Conservation (phyloP, 1,140 invertebrate genomes). For the Zophobas atratus region DNA sequence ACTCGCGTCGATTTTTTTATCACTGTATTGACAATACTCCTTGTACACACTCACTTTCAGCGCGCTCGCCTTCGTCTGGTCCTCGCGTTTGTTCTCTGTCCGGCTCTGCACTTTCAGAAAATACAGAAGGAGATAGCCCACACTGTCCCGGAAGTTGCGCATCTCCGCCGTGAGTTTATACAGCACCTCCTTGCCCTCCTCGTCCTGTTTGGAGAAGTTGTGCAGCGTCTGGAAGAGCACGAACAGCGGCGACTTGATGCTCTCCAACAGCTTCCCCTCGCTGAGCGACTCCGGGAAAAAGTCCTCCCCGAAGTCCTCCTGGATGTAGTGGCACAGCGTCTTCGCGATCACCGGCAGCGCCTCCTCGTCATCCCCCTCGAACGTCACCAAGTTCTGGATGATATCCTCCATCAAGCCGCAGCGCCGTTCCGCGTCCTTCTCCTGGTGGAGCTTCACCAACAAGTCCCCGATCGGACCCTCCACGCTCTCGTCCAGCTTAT, state of each 20-base stretch:
- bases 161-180: slow-evolving; percentile 84
- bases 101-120: slow-evolving; percentile 85
- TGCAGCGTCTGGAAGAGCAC: slow-evolving; percentile 82
- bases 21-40: slow-evolving; percentile 87
- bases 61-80: slow-evolving; percentile 75
- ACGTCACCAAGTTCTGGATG: slow-evolving; percentile 75
- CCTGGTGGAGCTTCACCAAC: slow-evolving; percentile 70
- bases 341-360: slow-evolving; percentile 70
- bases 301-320: slow-evolving; percentile 69
- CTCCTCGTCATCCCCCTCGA: slow-evolving; percentile 70
- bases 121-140: slow-evolving; percentile 91
- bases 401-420: slow-evolving; percentile 82
- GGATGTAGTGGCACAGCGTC: slow-evolving; percentile 71
- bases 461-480: slow-evolving; percentile 62
- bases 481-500: slow-evolving; percentile 67
- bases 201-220: slow-evolving; percentile 83
- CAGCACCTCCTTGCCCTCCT: slow-evolving; percentile 82
- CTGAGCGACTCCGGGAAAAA: slow-evolving; percentile 70
- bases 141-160: slow-evolving; percentile 73
- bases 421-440: slow-evolving; percentile 77
- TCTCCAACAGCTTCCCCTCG: slow-evolving; percentile 78
- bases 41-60: slow-evolving; percentile 88
- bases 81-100: slow-evolving; percentile 74
- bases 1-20: slow-evolving; percentile 84
- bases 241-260: slow-evolving; percentile 86